Evolutionary conservation across 2,888 invertebrate genomes (phyloP), one percentile per base, ranked within the genome.

Genomic region (Ecdyonurus torrentis): DNA sequence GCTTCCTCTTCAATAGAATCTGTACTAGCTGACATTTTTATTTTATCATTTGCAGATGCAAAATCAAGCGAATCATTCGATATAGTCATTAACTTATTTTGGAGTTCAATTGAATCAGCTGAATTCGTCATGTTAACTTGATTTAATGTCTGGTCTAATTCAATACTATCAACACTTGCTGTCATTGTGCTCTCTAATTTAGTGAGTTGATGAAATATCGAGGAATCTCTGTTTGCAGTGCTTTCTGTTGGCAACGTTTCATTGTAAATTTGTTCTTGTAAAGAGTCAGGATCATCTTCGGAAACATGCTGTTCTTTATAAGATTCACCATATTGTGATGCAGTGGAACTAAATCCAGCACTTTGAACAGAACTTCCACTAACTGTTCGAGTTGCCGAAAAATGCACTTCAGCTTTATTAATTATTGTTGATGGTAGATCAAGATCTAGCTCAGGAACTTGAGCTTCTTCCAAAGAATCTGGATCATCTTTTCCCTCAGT

Each of bases 171-270:
- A 15, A 72, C 69, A 66, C 73, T 73, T 3, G 66, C 65, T 22
- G 70, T 69, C 65, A 69, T 70, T 24, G 68, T 67, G 68, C 79
- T 75, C 67, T 69, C 76, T 55, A 10, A 5, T n/a, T 55, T 5
- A 22, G 5, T 55, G 7, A 5, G 7, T 37, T 5, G 7, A 37
- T 37, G 37, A 37, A 10, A 37, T 37, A 85, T 86, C 52, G 85
- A 70, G 0, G 85, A 85, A 68, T 85, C 85, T 2, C 81, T 79
- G 59, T 84, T 83, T 0, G 82, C 78, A n/a, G n/a, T n/a, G 64
- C 82, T 79, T 77, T 82, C 82, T 3, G 79, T 67, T 68, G 81
- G 82, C 1, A 77, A 76, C 7, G 69, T 75, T 69, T 66, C 61
- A 60, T 69, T 69, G 5, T 69, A 68, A 58, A 73, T 73, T 52